Conservation (phyloP, 2,113 vertebrate species). For the Calonectris borealis region DNA sequence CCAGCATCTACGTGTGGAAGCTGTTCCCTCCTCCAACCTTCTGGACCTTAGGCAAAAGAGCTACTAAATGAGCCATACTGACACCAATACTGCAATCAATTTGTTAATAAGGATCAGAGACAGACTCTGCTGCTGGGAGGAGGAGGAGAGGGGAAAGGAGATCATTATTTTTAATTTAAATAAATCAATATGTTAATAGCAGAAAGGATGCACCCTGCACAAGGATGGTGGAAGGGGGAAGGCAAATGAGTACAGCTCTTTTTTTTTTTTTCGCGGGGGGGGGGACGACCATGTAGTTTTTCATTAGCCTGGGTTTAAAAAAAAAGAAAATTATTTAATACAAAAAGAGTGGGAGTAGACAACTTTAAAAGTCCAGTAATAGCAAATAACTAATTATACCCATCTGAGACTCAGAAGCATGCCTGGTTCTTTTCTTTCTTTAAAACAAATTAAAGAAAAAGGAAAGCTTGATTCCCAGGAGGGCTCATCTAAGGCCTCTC, state of each 20-base stretch:
- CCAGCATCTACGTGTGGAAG: constrained; percentile 52
- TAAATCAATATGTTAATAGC: constrained; percentile 67
- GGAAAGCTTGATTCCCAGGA: constrained; percentile 74
- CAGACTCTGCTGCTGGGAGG: constrained; percentile 48
- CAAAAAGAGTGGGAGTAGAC: constrained; percentile 45
- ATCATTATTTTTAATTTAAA: constrained; percentile 76
- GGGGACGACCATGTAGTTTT: neutral
- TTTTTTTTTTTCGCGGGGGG: neutral
- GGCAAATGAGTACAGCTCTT: neutral
- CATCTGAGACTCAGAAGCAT: constrained; percentile 46
- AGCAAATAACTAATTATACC: constrained; percentile 72
- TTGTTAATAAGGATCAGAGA: constrained; percentile 58
- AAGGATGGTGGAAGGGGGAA: neutral
- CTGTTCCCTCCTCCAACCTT: constrained; percentile 39
- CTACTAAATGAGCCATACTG: constrained; percentile 66
- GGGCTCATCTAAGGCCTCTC: constrained; percentile 71
- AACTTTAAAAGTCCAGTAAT: constrained; percentile 59
- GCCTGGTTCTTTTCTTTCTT: constrained; percentile 57
- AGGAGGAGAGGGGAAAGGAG: constrained; percentile 11
- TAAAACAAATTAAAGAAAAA: constrained; percentile 78
- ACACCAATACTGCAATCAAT: constrained; percentile 68
- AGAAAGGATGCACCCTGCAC: neutral
- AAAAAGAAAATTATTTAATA: constrained; percentile 40
- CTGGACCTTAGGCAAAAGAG: constrained; percentile 53
- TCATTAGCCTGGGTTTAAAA: neutral